phyloP scores from a whole-genome alignment of 2,797 vertebrate species.

The Meda fulgida region DNA sequence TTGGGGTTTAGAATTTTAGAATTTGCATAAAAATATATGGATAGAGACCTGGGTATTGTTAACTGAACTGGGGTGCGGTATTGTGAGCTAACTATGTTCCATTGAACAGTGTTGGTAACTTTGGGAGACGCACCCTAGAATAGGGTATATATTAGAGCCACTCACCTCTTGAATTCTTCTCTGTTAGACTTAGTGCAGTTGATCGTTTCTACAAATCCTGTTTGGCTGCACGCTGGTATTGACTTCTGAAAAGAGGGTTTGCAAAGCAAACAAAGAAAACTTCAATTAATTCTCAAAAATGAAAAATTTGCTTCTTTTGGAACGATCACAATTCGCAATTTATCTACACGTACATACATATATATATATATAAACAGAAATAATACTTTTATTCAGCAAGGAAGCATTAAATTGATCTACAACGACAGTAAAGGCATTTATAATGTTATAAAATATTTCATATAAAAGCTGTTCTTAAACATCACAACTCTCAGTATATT shows the following conservation, averaged over 20 bases:
- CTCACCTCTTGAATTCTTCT: conserved; percentile 87
- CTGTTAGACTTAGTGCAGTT: conserved; percentile 82
- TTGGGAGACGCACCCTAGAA: background rate
- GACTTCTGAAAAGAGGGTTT: conserved; percentile 76
- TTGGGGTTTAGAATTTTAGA: background rate
- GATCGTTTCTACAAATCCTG: conserved; percentile 87
- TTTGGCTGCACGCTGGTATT: conserved; percentile 74
- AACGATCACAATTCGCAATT: background rate
- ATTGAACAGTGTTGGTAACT: background rate
- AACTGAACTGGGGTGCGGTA: background rate
- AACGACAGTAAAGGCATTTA: background rate
- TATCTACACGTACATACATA: background rate
- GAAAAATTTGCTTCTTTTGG: background rate
- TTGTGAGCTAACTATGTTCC: background rate
- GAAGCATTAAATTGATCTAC: background rate
- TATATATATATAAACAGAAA: background rate
- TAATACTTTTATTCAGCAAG: background rate
- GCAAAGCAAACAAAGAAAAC: conserved; percentile 13
- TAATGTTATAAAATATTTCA: background rate
- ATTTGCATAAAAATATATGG: background rate
- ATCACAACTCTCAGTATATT: background rate
- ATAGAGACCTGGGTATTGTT: background rate
- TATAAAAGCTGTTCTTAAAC: background rate
- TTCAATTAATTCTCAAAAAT: background rate
- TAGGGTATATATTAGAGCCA: background rate